phyloP scores from a whole-genome alignment of 2,888 invertebrate species.

The Eilema depressum region DNA sequence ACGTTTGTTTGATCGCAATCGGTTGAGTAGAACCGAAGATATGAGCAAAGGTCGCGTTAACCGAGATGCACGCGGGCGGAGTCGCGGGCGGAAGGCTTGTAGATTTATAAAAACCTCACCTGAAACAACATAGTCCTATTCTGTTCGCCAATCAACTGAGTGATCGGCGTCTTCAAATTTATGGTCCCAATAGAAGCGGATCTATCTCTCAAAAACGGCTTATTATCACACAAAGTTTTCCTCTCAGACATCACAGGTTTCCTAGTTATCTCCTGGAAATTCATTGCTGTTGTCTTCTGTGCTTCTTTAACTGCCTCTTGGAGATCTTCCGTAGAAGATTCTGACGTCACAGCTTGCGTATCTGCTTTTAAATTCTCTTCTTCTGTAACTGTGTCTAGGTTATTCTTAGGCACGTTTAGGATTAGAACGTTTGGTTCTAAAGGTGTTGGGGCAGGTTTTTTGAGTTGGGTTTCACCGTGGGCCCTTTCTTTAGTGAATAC shows the following conservation, averaged over 20 bases:
- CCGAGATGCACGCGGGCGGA: no score
- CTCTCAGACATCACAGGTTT: constrained; percentile 55
- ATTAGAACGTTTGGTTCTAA: constrained; percentile 71
- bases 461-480: constrained; percentile 58
- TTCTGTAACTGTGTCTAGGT: constrained; percentile 76
- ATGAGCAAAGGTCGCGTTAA: no score
- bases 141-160: constrained; percentile 88
- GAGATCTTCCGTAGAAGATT: constrained; percentile 65
- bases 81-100: no score
- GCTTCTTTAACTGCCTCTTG: constrained; percentile 31
- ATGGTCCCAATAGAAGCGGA: constrained; percentile 89
- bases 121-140: constrained; percentile 98
- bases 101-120: constrained; percentile 76
- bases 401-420: constrained; percentile 70
- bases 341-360: constrained; percentile 61
- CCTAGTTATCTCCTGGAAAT: constrained; percentile 67
- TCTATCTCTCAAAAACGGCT: constrained; percentile 83
- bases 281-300: constrained; percentile 45
- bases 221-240: constrained; percentile 71
- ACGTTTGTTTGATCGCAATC: no score
- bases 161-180: constrained; percentile 77
- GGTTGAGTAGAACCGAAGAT: no score
- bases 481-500: constrained; percentile 80
- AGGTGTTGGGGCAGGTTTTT: constrained; percentile 57
- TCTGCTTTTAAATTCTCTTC: constrained; percentile 70